These are phyloP conservation scores for Cyanoramphus novaezelandiae DNA, from an alignment of 2,113 vertebrate species.

Conservation along the genomic window DNA sequence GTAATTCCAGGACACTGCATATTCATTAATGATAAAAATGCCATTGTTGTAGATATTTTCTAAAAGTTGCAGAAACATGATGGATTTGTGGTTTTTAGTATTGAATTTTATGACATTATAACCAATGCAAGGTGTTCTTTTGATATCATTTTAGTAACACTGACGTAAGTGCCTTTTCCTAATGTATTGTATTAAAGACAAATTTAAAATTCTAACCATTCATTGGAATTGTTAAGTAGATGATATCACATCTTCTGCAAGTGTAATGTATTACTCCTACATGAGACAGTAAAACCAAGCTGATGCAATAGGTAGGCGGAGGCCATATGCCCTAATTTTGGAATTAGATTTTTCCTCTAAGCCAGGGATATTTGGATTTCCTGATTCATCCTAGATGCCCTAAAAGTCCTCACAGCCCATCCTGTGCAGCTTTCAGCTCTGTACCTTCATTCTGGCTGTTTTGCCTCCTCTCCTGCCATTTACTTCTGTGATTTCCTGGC, in stretches of 20 bases:
- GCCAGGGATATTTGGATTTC: conserved; percentile 17
- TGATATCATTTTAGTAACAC: not conserved
- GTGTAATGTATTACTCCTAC: not conserved
- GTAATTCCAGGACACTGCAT: not conserved
- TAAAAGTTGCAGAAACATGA: not conserved
- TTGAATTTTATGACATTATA: not conserved
- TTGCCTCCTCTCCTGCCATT: not conserved
- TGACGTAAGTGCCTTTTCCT: not conserved
- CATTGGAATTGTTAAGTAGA: not conserved
- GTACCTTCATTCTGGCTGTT: not conserved
- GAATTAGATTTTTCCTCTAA: not conserved
- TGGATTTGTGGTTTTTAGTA: not conserved
- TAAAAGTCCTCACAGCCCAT: not conserved
- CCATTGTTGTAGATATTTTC: not conserved
- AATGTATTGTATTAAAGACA: not conserved
- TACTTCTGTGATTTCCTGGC: not conserved
- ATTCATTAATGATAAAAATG: not conserved
- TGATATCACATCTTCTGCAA: not conserved
- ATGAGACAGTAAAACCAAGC: not conserved
- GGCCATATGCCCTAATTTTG: not conserved
- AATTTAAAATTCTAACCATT: not conserved
- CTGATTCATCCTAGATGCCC: not conserved
- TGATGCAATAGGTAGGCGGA: not conserved
- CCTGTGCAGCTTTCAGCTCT: not conserved
- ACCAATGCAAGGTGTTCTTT: not conserved